Evolutionary conservation across 2,888 invertebrate genomes (phyloP), one percentile per base, ranked within the genome.

Genomic region (Limnephilus marmoratus): DNA sequence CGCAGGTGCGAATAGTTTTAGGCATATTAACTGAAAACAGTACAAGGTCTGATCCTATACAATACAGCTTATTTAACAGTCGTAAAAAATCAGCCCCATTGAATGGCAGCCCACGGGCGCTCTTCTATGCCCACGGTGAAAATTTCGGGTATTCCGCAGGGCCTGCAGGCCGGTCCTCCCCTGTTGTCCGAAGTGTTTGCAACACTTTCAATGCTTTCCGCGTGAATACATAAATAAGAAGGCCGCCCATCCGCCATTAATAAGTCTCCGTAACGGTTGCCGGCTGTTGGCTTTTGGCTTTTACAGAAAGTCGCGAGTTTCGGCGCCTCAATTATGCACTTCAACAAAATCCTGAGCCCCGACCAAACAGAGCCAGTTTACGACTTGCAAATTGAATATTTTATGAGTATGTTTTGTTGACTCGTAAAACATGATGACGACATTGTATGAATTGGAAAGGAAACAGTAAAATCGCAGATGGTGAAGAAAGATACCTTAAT

Each of bases 191-290:
- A 68, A 68, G 68, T n/a, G 9, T 68, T 68, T 68, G 68, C 24
- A 68, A 68, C 68, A 68, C 68, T 90, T 92, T 92, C 92, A 92
- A 91, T 90, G 91, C 90, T 90, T 92, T 92, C 91, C 81, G 81
- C 82, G 81, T 45, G 85, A 90, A 91, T 92, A 90, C 91, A 92
- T 91, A 92, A 92, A 34, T 82, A 49, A 49, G 89, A 68, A 88
- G 45, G 90, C 83, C 68, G 91, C 41, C 68, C 92, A 82, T 34
- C 81, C 49, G 53, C 90, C 92, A 92, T 92, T 92, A 92, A 92
- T 92, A 92, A 92, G 92, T 92, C 91, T 85, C 85, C 24, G 15
- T 29, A 68, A 85, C 37, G 34, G 85, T 87, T 68, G 92, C 90
- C 90, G 81, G 85, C 81, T 90, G 34, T 68, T 45, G 41, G 86